Conservation (phyloP, 2,113 vertebrate species). For the Nicator chloris region DNA sequence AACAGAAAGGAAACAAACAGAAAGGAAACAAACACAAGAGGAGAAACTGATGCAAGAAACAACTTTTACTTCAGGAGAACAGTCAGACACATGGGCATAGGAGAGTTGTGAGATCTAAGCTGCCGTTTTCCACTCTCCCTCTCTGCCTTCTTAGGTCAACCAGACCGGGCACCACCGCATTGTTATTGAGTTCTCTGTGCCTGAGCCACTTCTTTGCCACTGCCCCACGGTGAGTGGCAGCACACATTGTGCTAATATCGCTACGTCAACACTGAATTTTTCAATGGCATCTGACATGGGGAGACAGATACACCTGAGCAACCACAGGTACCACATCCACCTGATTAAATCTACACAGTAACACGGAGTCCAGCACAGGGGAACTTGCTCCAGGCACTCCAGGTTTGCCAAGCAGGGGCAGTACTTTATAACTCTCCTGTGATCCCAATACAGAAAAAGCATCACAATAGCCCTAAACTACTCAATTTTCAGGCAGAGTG, state of each 20-base stretch:
- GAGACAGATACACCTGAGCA: not conserved
- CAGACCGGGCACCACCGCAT: rapidly evolving
- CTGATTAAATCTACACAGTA: not conserved
- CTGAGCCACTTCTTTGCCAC: not conserved
- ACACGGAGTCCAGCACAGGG: not conserved
- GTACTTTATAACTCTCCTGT: not conserved
- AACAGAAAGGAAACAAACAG: not conserved
- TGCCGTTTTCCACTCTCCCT: not conserved
- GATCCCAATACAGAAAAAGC: not conserved
- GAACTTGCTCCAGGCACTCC: not conserved
- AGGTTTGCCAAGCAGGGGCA: not conserved
- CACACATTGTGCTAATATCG: not conserved
- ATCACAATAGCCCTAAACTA: not conserved
- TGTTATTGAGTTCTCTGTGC: not conserved
- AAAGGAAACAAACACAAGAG: not conserved
- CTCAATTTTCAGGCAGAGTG: not conserved
- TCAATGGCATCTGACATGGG: not conserved
- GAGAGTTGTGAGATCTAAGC: not conserved
- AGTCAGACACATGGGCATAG: rapidly evolving
- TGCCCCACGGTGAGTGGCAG: not conserved
- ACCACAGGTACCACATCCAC: not conserved
- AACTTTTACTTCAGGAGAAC: not conserved
- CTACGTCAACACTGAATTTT: not conserved
- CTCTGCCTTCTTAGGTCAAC: not conserved
- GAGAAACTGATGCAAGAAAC: not conserved